These are phyloP conservation scores for Psylliodes chrysocephalus DNA, from an alignment of 2,888 invertebrate genomes.

Conservation along the genomic window DNA sequence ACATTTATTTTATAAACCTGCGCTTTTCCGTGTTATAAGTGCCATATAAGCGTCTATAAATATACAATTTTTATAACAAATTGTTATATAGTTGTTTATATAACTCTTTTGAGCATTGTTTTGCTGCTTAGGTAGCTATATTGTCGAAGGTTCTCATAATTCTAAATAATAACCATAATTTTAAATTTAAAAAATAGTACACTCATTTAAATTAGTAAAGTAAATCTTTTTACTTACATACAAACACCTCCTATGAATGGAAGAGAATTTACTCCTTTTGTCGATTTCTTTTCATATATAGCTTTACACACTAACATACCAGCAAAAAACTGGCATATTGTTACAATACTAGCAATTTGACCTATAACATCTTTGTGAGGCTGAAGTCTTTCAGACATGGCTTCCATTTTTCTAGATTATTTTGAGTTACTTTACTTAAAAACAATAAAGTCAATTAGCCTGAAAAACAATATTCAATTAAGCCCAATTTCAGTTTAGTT, in stretches of 20 bases:
- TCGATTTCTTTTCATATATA: constrained; percentile 75
- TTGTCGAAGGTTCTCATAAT: no score
- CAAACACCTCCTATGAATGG: constrained; percentile 82
- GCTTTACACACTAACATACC: constrained; percentile 80
- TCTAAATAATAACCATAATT: no score
- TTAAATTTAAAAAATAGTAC: no score
- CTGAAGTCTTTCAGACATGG: constrained; percentile 67
- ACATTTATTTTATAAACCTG: no score
- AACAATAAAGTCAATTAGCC: neutral
- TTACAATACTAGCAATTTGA: constrained; percentile 76
- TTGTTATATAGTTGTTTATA: no score
- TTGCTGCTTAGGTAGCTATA: no score
- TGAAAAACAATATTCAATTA: neutral
- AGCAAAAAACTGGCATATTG: constrained; percentile 85
- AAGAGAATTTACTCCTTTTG: constrained; percentile 73
- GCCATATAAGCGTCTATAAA: no score
- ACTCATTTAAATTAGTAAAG: no score
- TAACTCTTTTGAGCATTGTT: no score
- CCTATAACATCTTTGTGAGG: constrained; percentile 77
- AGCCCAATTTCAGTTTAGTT: neutral
- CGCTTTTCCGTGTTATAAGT: no score
- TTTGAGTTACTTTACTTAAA: neutral
- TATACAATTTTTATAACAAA: no score
- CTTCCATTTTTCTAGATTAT: constrained; percentile 63
- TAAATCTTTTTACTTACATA: constrained; percentile 79